Percentiles rank a stretch among this genome's conserved stretches.
Evolutionary conservation across 2,797 vertebrate genomes (phyloP).

Genomic region (Scolopax bukidnonensis): DNA sequence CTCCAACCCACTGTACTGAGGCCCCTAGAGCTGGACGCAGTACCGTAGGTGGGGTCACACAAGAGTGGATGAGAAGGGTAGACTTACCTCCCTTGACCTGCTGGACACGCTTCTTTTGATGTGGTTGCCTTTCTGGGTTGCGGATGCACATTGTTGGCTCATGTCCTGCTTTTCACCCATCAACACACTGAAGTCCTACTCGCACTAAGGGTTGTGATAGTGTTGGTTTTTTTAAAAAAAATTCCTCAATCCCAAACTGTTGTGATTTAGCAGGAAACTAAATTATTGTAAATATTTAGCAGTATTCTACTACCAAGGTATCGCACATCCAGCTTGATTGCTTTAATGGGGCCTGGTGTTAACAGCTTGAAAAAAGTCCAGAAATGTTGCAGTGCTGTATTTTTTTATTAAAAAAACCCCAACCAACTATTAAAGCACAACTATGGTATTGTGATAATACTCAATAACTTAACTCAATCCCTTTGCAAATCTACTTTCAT

Average conservation of each 20-base stretch:
- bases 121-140: too few relatives aligned
- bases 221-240: too few relatives aligned
- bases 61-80: background rate
- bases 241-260: too few relatives aligned
- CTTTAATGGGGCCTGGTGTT: background rate
- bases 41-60: background rate
- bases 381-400: background rate
- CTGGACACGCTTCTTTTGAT: too few relatives aligned
- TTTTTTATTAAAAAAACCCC: background rate
- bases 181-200: too few relatives aligned
- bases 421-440: background rate
- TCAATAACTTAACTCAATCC: background rate
- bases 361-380: background rate
- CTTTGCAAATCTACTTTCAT: background rate
- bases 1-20: background rate
- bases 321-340: background rate
- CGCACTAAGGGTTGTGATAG: too few relatives aligned
- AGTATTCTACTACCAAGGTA: background rate
- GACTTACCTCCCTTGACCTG: too few relatives aligned
- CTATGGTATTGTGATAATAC: background rate
- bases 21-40: background rate
- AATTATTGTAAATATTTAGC: too few relatives aligned
- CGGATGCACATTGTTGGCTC: too few relatives aligned
- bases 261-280: too few relatives aligned
- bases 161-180: too few relatives aligned